phyloP scores from a whole-genome alignment of 2,797 vertebrate species.

The Miichthys miiuy region DNA sequence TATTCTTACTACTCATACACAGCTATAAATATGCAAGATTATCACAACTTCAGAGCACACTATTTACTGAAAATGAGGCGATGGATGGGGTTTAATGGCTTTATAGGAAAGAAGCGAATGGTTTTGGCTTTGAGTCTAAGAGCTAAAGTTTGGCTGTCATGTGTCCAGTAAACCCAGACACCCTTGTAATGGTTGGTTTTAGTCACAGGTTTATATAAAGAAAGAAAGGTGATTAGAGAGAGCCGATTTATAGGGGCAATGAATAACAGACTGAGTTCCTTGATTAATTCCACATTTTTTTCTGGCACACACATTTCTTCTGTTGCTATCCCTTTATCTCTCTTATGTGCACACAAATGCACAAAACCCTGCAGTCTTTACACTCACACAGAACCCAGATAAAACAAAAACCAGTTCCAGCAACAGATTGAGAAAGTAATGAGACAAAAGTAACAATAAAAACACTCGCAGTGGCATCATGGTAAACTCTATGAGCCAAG shows the following conservation, averaged over 20 bases:
- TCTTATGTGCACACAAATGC: slow-evolving; percentile 35
- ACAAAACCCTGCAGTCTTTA: slow-evolving; percentile 23
- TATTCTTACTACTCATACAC: slow-evolving; percentile 10
- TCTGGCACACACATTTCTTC: slow-evolving; percentile 50
- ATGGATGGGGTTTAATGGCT: slow-evolving; percentile 27
- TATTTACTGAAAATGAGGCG: slow-evolving; percentile 33
- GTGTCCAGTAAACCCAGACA: slow-evolving; percentile 49
- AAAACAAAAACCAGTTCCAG: slow-evolving; percentile 25
- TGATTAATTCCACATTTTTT: slow-evolving; percentile 68
- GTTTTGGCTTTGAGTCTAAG: slow-evolving; percentile 31
- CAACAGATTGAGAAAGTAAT: slow-evolving; percentile 44
- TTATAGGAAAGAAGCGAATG: slow-evolving; percentile 26
- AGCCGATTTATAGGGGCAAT: slow-evolving; percentile 48
- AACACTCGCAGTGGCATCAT: slow-evolving; percentile 31
- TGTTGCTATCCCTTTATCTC: slow-evolving; percentile 32
- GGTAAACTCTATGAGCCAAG: slow-evolving; percentile 35
- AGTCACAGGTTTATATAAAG: slow-evolving; percentile 62
- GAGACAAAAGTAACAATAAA: slow-evolving; percentile 41
- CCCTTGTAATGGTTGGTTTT: slow-evolving; percentile 53
- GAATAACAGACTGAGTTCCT: slow-evolving; percentile 49
- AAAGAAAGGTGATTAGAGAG: slow-evolving; percentile 44
- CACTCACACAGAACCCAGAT: slow-evolving; percentile 16
- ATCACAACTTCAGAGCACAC: slow-evolving; percentile 44
- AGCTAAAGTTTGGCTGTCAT: slow-evolving; percentile 40
- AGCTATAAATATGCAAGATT: slow-evolving; percentile 26